These are phyloP conservation scores for Drosophila niveifrons DNA, from an alignment of 2,888 invertebrate species.

Conservation along the genomic window DNA sequence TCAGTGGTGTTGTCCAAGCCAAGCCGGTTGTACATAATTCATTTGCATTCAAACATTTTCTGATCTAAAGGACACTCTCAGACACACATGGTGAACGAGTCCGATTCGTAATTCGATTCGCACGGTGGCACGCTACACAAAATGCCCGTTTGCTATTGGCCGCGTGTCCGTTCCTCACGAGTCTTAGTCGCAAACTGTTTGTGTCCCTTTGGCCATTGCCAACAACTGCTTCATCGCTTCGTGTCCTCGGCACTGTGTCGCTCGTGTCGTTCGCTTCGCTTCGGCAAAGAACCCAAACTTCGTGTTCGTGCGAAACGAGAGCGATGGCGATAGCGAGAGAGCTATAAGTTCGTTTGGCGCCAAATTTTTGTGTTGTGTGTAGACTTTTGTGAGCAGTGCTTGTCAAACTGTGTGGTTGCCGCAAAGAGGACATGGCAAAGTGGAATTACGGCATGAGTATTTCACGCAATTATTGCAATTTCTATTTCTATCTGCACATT, in stretches of 20 bases:
- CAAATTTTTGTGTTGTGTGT: slow-evolving; percentile 68
- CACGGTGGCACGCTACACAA: slow-evolving; percentile 27
- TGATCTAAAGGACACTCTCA: slow-evolving; percentile 36
- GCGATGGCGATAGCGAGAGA: not conserved
- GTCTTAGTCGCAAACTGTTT: slow-evolving; percentile 83
- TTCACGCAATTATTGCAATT: slow-evolving; percentile 14
- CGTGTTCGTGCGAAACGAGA: slow-evolving; percentile 13
- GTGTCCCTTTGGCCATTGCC: slow-evolving; percentile 58
- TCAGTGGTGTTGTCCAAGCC: slow-evolving; percentile 35
- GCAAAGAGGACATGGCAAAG: slow-evolving; percentile 20
- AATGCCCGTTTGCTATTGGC: slow-evolving; percentile 69
- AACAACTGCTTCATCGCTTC: slow-evolving; percentile 46
- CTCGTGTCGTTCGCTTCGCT: slow-evolving; percentile 25
- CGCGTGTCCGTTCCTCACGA: slow-evolving; percentile 82
- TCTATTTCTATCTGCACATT: not conserved
- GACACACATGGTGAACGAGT: slow-evolving; percentile 35
- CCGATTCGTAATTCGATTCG: slow-evolving; percentile 43
- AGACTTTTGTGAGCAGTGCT: slow-evolving; percentile 55
- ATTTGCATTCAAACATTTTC: slow-evolving; percentile 38
- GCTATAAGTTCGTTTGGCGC: slow-evolving; percentile 73
- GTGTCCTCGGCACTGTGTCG: slow-evolving; percentile 52
- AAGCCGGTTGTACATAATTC: slow-evolving; percentile 36
- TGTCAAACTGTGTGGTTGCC: slow-evolving; percentile 73
- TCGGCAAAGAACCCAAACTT: not conserved
- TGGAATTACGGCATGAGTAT: slow-evolving; percentile 5